phyloP scores from a whole-genome alignment of 2,888 invertebrate genomes.

The Agrochola macilenta region DNA sequence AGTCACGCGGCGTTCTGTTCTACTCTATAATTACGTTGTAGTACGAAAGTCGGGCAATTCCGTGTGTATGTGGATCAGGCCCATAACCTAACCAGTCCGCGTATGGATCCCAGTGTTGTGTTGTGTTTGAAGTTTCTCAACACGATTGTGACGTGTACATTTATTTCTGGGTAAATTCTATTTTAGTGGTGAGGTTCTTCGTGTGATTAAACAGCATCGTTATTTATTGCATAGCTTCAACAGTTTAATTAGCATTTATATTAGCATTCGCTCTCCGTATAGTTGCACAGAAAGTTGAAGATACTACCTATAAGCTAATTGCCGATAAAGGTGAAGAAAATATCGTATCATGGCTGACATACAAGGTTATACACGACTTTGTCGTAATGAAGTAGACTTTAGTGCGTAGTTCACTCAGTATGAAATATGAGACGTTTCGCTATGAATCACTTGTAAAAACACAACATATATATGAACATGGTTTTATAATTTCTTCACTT shows the following conservation, averaged over 20 bases:
- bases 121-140: slow-evolving; percentile 73
- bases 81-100: slow-evolving; percentile 46
- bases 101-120: slow-evolving; percentile 70
- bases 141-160: slow-evolving; percentile 77
- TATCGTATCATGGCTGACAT: slow-evolving; percentile 32
- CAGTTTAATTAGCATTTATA: slow-evolving; percentile 64
- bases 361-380: slow-evolving; percentile 44
- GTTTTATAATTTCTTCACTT: not conserved
- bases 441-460: slow-evolving; percentile 28
- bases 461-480: not conserved
- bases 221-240: slow-evolving; percentile 71
- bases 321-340: slow-evolving; percentile 47
- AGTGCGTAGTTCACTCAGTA: slow-evolving; percentile 32
- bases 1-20: slow-evolving; percentile 80
- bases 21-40: slow-evolving; percentile 70
- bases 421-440: slow-evolving; percentile 48
- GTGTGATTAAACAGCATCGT: slow-evolving; percentile 82
- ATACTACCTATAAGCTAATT: slow-evolving; percentile 29
- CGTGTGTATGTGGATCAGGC: slow-evolving; percentile 71
- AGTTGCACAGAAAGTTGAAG: slow-evolving; percentile 33
- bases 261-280: slow-evolving; percentile 44
- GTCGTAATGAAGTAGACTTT: slow-evolving; percentile 27
- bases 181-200: slow-evolving; percentile 82
- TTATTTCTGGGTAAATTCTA: slow-evolving; percentile 85
- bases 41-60: slow-evolving; percentile 72